A percentile compares a stretch with the other conserved stretches of the same genome.
phyloP scores from a whole-genome alignment of 2,888 invertebrate species.

The Papilio demoleus region DNA sequence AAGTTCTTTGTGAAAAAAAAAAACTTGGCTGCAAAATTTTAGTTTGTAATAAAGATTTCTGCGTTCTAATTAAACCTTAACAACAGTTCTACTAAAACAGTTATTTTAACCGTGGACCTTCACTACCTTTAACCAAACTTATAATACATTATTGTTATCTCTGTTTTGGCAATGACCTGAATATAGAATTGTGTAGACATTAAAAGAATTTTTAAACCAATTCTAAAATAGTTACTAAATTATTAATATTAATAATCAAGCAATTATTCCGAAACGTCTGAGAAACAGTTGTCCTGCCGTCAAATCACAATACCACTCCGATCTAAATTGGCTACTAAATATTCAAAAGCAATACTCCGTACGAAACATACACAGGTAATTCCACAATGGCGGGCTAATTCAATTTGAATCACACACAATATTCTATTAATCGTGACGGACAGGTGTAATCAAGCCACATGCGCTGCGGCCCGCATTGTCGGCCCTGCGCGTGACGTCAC shows the following conservation, averaged over 20 bases:
- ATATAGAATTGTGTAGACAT: too few species aligned
- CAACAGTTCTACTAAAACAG: too few species aligned
- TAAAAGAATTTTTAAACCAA: too few species aligned
- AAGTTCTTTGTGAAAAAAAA: background rate
- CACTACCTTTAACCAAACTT: too few species aligned
- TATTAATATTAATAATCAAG: conserved; percentile 11
- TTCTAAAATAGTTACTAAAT: background rate
- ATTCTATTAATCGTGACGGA: conserved; percentile 81
- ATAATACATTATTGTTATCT: too few species aligned
- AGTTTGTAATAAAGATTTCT: background rate
- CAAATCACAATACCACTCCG: conserved; percentile 61
- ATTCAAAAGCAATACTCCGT: conserved; percentile 75
- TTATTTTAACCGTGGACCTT: too few species aligned
- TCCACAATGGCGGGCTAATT: conserved; percentile 77
- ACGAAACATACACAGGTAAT: conserved; percentile 73
- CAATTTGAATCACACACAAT: conserved; percentile 81
- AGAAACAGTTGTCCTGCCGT: conserved; percentile 48
- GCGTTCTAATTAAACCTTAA: background rate
- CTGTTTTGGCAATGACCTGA: too few species aligned
- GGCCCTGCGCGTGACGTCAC: conserved; percentile 51
- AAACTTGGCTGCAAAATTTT: background rate
- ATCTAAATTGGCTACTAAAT: conserved; percentile 78
- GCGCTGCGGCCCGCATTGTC: conserved; percentile 57
- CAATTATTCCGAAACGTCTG: conserved; percentile 47
- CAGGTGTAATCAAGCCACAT: conserved; percentile 79